A percentile compares a stretch with the other conserved stretches of the same genome.
These are phyloP conservation scores for Drosophila melanica DNA, from an alignment of 1,140 invertebrate species.

Conservation along the genomic window DNA sequence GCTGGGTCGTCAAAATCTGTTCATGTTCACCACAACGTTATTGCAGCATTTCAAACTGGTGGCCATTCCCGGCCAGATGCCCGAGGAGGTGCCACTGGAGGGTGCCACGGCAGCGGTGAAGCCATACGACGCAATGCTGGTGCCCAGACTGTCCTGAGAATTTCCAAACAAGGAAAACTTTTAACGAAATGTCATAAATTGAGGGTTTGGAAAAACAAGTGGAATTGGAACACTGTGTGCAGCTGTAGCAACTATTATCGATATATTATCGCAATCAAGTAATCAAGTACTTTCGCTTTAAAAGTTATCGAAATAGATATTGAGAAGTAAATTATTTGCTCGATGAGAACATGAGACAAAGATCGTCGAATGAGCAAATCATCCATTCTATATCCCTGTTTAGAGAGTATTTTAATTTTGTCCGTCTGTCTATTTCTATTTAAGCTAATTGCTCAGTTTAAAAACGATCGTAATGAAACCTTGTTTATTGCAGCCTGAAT, in stretches of 20 bases:
- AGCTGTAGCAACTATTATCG: background rate
- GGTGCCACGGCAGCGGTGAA: constrained; percentile 90
- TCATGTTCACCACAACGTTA: constrained; percentile 91
- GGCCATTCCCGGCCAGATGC: constrained; percentile 86
- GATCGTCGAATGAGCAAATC: too few relatives aligned
- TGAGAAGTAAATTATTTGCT: background rate
- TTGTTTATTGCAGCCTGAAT: too few relatives aligned
- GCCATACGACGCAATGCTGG: constrained; percentile 87
- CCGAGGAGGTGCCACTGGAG: constrained; percentile 88
- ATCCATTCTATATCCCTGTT: too few relatives aligned
- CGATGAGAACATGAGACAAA: background rate
- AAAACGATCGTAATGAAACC: too few relatives aligned
- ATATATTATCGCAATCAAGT: constrained; percentile 6
- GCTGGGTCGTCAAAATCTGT: constrained; percentile 93
- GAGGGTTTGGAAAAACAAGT: background rate
- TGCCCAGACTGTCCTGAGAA: constrained; percentile 75
- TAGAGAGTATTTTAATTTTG: too few relatives aligned
- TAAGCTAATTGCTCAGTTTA: too few relatives aligned
- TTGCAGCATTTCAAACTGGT: constrained; percentile 91
- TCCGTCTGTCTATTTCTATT: too few relatives aligned
- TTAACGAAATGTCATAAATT: background rate
- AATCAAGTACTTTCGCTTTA: background rate
- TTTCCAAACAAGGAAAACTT: background rate
- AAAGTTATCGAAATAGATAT: background rate
- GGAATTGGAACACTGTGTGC: background rate